Base-by-base conservation (phyloP, 2,888 invertebrate species). In the Agelastica alni region DNA sequence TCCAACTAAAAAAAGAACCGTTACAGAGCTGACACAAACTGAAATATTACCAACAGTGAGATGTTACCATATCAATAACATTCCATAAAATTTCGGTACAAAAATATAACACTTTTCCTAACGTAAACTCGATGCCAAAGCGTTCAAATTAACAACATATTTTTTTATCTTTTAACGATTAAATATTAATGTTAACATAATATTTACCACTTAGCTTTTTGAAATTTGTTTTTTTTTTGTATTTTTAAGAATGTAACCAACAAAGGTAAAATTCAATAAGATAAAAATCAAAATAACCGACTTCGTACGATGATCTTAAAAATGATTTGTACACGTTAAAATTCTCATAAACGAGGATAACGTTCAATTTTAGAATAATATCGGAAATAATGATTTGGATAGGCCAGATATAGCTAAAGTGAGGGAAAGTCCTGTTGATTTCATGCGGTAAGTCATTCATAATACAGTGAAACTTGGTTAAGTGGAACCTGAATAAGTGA, bases 111-210 rank as follows among this genome's bases (percentile, higher is more conserved):
- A 22, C 9, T 39, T 14, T 39, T 16, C n/a, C 14, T 16, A 31
- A 49, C 32, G 42, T 49, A 42, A 41, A 49, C 17, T 28, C 20
- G 32, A 41, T 49, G 49, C 34, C 49, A 49, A 49, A 49, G 49
- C 30, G 10, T 41, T 41, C 10, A 41, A 41, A 22, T 36, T 26
- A 22, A 46, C 20, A 46, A 34, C 31, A 12, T 43, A 43, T 13
- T 12, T 10, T 12, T n/a, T 42, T 16, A 34, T 16, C 34, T 16
- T 16, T 9, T 16, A 34, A 7, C 7, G 34, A 34, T 34, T 16
- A 34, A 34, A 34, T 7, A 34, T 2, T 9, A 12, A 32, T 12
- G 14, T 32, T 6, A n/a, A n/a, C n/a, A n/a, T n/a, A n/a, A n/a
- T n/a, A n/a, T n/a, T n/a, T n/a, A n/a, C n/a, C n/a, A n/a, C n/a